Evolutionary conservation across 1,140 invertebrate species (phyloP).

Genomic region (Achatina immaculata): DNA sequence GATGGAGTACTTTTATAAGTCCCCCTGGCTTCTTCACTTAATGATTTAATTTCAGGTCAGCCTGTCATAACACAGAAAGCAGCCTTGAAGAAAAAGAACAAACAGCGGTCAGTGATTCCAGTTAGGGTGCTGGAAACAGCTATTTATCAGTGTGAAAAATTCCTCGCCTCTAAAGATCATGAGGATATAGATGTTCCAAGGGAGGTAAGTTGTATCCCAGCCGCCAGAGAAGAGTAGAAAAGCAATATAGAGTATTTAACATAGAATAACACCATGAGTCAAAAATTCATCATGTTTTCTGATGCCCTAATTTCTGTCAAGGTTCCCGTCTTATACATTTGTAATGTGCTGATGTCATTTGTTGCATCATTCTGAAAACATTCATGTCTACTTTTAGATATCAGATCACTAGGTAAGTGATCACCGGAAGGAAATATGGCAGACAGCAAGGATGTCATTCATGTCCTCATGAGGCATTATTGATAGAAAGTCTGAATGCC

Average conservation of each 20-base stretch:
- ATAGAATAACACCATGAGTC: too few relatives aligned
- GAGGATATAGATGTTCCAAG: constrained; percentile 82
- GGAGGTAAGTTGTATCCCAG: constrained; percentile 52
- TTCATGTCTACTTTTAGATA: too few relatives aligned
- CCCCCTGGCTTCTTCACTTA: not conserved
- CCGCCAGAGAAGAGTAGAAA: not conserved
- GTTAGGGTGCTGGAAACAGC: constrained; percentile 84
- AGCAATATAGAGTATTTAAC: not conserved
- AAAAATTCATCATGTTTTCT: too few relatives aligned
- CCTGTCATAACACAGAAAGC: not conserved
- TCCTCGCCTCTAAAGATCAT: constrained; percentile 81
- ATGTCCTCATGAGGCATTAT: too few relatives aligned
- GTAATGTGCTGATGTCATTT: too few relatives aligned
- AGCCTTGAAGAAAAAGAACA: constrained; percentile 53
- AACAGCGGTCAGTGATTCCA: constrained; percentile 75
- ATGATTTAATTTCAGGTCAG: not conserved
- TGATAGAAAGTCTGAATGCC: too few relatives aligned
- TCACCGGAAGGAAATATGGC: too few relatives aligned
- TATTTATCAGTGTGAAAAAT: constrained; percentile 82
- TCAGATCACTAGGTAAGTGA: too few relatives aligned
- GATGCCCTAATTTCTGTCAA: too few relatives aligned
- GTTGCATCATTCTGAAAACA: too few relatives aligned
- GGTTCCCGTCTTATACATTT: too few relatives aligned
- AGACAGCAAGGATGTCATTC: too few relatives aligned
- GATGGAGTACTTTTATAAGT: constrained; percentile 28